Evolutionary conservation across 1,140 invertebrate species (phyloP).

Genomic region (Ceratosolen solmsi): DNA sequence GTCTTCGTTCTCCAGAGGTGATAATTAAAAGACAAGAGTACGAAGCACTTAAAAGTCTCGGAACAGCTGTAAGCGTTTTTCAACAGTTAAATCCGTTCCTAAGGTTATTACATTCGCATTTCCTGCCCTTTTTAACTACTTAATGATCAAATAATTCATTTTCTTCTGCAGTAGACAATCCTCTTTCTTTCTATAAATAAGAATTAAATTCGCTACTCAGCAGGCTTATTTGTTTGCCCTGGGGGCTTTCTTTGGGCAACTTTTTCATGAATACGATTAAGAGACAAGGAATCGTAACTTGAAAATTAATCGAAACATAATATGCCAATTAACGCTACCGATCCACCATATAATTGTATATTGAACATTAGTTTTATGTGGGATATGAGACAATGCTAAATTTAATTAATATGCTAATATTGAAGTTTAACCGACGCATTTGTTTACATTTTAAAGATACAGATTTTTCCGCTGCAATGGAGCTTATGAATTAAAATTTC

Average conservation of each 20-base stretch:
- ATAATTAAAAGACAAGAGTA: constrained; percentile 30
- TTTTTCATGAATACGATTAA: background rate
- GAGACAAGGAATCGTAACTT: too few species aligned
- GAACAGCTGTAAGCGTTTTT: constrained; percentile 3
- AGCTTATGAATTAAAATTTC: too few species aligned
- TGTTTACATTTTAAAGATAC: too few species aligned
- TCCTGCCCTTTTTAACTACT: background rate
- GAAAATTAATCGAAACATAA: too few species aligned
- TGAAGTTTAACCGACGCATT: too few species aligned
- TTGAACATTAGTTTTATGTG: too few species aligned
- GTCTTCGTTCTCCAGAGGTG: background rate
- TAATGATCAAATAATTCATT: background rate
- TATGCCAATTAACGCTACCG: too few species aligned
- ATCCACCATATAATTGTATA: too few species aligned
- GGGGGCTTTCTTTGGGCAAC: background rate
- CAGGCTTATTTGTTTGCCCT: background rate
- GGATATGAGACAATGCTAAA: too few species aligned
- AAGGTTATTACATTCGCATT: constrained; percentile 1
- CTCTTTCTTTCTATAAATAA: background rate
- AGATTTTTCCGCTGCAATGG: too few species aligned
- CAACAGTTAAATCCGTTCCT: background rate
- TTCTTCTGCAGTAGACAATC: background rate
- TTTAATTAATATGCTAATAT: too few species aligned
- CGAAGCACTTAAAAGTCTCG: background rate
- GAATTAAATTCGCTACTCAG: background rate